Conservation (phyloP, 2,797 vertebrate species). For the Parauchenoglanis punctatus region DNA sequence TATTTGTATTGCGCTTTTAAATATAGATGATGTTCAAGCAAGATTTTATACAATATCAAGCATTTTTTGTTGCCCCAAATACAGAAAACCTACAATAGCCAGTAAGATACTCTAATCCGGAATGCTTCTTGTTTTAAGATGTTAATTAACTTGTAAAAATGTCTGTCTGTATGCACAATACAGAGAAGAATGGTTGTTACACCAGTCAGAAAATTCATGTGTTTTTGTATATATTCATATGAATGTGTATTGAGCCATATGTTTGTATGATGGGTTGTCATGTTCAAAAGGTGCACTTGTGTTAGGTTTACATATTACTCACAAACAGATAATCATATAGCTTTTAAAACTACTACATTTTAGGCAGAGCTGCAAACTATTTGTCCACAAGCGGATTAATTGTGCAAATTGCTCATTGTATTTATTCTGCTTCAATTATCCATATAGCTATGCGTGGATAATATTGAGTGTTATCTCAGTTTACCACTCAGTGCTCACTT, state of each 20-base stretch:
- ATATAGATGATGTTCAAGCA: background rate
- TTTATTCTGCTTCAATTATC: conserved; percentile 33
- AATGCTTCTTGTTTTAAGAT: background rate
- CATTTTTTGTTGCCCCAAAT: conserved; percentile 26
- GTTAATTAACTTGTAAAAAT: conserved; percentile 22
- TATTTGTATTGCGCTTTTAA: conserved; percentile 33
- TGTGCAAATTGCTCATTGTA: conserved; percentile 7
- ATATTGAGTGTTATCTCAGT: conserved; percentile 27
- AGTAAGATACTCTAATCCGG: conserved; percentile 8
- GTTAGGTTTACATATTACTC: conserved; percentile 63
- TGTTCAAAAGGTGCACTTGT: conserved; percentile 72
- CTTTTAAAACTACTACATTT: conserved; percentile 22
- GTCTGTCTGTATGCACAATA: conserved; percentile 36
- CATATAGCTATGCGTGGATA: conserved; percentile 21
- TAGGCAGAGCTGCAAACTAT: conserved; percentile 7
- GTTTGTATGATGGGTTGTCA: conserved; percentile 48
- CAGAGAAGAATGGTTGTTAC: conserved; percentile 33
- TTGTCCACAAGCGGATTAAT: background rate
- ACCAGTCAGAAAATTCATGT: conserved; percentile 28
- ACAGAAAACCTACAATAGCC: conserved; percentile 43
- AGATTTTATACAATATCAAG: background rate
- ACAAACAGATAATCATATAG: conserved; percentile 18
- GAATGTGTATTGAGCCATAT: conserved; percentile 26
- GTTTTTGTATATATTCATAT: conserved; percentile 31
- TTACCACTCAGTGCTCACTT: background rate